A percentile compares a stretch with the other conserved stretches of the same genome.
phyloP scores from a whole-genome alignment of 1,140 invertebrate genomes.

The Drosophila sechellia region DNA sequence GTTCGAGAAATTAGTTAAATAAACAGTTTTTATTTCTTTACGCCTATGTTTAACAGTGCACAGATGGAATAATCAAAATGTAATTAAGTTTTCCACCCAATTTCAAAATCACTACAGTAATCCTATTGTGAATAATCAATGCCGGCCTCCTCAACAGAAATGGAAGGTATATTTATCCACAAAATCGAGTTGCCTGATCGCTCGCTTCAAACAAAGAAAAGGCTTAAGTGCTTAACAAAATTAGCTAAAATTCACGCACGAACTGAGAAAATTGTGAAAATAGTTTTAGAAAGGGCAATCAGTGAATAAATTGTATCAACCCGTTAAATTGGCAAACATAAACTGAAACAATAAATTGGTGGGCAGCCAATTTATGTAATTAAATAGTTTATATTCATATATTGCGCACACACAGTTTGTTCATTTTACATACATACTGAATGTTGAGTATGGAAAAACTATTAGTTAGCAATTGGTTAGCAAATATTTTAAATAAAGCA shows the following conservation, averaged over 20 bases:
- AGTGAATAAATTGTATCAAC: not conserved
- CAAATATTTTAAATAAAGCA: too few relatives aligned
- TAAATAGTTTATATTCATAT: not conserved
- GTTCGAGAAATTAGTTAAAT: not conserved
- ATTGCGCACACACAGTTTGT: too few relatives aligned
- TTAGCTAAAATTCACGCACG: slow-evolving; percentile 2
- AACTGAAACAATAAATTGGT: not conserved
- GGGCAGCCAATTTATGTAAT: not conserved
- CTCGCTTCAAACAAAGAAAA: not conserved
- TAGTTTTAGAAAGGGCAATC: slow-evolving; percentile 2
- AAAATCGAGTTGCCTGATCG: not conserved
- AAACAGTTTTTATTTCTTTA: too few relatives aligned
- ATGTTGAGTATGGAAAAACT: too few relatives aligned
- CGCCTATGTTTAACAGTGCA: not conserved
- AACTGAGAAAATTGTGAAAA: not conserved
- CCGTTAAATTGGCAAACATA: not conserved
- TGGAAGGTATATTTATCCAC: not conserved
- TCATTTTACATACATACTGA: too few relatives aligned
- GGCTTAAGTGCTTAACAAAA: not conserved
- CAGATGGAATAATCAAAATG: not conserved
- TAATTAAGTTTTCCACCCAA: not conserved
- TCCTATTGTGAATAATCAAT: not conserved
- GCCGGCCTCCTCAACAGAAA: not conserved
- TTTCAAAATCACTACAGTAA: not conserved
- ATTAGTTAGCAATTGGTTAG: too few relatives aligned